phyloP scores from a whole-genome alignment of 2,888 invertebrate genomes.

The Fissipunctia ypsillon region DNA sequence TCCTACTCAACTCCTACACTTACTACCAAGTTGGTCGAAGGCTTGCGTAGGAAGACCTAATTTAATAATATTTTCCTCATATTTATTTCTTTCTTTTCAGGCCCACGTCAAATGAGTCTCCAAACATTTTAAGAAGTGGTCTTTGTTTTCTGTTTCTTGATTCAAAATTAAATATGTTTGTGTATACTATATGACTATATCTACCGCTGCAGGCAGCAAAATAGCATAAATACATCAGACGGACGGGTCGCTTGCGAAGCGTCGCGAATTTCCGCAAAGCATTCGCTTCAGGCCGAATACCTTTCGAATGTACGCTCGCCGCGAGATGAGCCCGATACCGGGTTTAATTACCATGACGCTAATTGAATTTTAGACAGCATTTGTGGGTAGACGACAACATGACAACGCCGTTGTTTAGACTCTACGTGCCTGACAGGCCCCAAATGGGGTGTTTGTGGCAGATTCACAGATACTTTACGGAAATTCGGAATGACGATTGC shows the following conservation, averaged over 20 bases:
- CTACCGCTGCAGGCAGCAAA: conserved; percentile 8
- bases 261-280: conserved; percentile 63
- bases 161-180: conserved; percentile 21
- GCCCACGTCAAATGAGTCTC: conserved; percentile 23
- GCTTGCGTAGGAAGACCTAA: conserved; percentile 38
- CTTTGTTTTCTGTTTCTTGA: conserved; percentile 2
- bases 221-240: conserved; percentile 42
- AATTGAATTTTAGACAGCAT: conserved; percentile 71
- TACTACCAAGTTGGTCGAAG: conserved; percentile 8
- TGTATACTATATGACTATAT: not conserved
- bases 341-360: conserved; percentile 71
- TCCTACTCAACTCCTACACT: conserved; percentile 38
- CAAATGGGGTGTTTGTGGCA: conserved; percentile 39
- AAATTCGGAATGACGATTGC: conserved; percentile 19
- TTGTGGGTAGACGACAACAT: conserved; percentile 54
- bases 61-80: conserved; percentile 27
- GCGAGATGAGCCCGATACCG: conserved; percentile 57
- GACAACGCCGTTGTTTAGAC: conserved; percentile 52
- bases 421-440: conserved; percentile 26
- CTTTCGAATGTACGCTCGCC: conserved; percentile 50
- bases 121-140: conserved; percentile 11
- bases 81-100: conserved; percentile 28
- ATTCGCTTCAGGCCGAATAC: conserved; percentile 58
- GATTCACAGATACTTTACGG: not conserved
- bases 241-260: conserved; percentile 29